phyloP scores from a whole-genome alignment of 2,797 vertebrate genomes.

The Brotula barbata region DNA sequence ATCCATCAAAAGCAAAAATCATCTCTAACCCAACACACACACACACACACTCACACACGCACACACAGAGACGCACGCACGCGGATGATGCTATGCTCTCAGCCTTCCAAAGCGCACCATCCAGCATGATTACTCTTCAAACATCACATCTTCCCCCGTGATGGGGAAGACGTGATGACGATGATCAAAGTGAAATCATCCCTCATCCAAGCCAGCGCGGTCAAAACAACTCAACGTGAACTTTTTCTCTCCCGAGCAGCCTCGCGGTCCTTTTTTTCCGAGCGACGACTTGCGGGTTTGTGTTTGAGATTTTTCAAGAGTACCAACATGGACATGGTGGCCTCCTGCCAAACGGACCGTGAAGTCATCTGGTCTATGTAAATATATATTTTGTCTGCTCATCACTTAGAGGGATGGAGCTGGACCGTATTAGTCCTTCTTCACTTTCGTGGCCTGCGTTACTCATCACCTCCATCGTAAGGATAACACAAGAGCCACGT shows the following conservation, averaged over 20 bases:
- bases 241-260: constrained; percentile 22
- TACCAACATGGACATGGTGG: constrained; percentile 11
- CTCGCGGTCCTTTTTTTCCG: not conserved
- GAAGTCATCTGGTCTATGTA: constrained; percentile 31
- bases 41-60: too few relatives aligned
- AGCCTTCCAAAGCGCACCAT: constrained; percentile 55
- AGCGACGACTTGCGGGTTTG: not conserved
- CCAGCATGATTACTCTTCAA: constrained; percentile 56
- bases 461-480: not conserved
- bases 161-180: constrained; percentile 27
- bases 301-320: constrained; percentile 24
- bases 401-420: constrained; percentile 12
- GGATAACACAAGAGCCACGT: not conserved
- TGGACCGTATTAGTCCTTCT: not conserved
- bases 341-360: constrained; percentile 20
- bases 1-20: constrained; percentile 49
- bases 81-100: constrained; percentile 53
- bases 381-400: constrained; percentile 19
- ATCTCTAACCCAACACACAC: constrained; percentile 28
- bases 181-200: constrained; percentile 63
- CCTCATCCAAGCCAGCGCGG: constrained; percentile 53
- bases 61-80: too few relatives aligned
- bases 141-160: constrained; percentile 40
- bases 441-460: not conserved
- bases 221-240: constrained; percentile 51